Base-by-base conservation (phyloP, 2,888 invertebrate species). In the Amblyjoppa fuscipennis region DNA sequence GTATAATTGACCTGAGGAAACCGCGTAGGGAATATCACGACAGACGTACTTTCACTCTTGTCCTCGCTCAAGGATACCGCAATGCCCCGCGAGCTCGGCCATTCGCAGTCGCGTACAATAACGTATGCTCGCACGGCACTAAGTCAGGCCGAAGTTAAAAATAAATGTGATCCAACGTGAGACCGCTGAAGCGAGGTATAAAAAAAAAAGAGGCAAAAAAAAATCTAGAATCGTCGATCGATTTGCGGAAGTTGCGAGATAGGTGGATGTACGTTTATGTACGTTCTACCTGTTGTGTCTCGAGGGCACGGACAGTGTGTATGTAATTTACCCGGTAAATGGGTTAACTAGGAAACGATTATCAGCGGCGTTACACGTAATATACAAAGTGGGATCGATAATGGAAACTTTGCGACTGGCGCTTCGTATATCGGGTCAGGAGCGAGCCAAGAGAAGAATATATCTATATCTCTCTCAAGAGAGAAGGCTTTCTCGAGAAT, bases 81-180 rank as follows among this genome's bases (percentile, higher is more conserved):
- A 41, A 61, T 53, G 28, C 66, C 59, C 34, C 59, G 56, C 49
- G 34, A 13, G 64, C 31, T 64, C 66, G 64, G 76, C 66, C 71
- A 77, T 16, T 51, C 73, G 53, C 61, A 34, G 71, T 31, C 68
- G 53, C 3, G 45, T 31, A 53, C 68, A 61, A 61, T 59, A 69
- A 76, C 51, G 73, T 20, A 53, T n/a, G 53, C 79, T 71, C 81
- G 70, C 78, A 78, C 77, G 56, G 11, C 59, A 68, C 34, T 64
- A 6, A 68, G 68, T 9, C 68, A 68, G 53, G 56, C 53, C 38
- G 56, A 51, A 80, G 82, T 83, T 88, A 89, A 88, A 89, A 89
- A 89, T 89, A 89, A 89, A 85, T 59, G 78, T 89, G 88, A 89
- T 87, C 83, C 83, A 88, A 86, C 69, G 84, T 53, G 73, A 61